These are phyloP conservation scores for Drosophila atroscutellata DNA, from an alignment of 2,888 invertebrate genomes.

Conservation along the genomic window DNA sequence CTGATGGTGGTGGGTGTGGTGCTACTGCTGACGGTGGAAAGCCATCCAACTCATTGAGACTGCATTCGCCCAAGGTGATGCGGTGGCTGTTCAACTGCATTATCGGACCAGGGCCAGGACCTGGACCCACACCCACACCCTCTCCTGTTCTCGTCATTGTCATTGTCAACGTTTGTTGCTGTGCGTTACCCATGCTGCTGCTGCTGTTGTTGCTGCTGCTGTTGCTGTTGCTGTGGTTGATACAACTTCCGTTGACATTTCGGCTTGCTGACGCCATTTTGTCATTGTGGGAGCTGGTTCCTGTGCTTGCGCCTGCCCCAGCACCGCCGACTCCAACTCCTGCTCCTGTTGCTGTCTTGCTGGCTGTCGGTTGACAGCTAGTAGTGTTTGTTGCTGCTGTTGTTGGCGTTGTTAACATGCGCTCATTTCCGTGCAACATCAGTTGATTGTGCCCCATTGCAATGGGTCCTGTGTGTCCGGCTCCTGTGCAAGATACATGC, in stretches of 20 bases:
- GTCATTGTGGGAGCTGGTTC: slow-evolving; percentile 67
- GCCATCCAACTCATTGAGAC: slow-evolving; percentile 68
- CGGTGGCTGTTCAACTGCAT: slow-evolving; percentile 62
- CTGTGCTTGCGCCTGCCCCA: slow-evolving; percentile 37
- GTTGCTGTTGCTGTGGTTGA: slow-evolving; percentile 75
- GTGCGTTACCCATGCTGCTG: slow-evolving; percentile 58
- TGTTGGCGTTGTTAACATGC: slow-evolving; percentile 84
- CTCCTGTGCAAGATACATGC: slow-evolving; percentile 37
- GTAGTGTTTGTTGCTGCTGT: slow-evolving; percentile 71
- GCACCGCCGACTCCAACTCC: slow-evolving; percentile 32
- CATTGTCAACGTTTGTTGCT: slow-evolving; percentile 39
- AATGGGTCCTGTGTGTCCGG: slow-evolving; percentile 45
- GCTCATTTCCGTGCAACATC: slow-evolving; percentile 84
- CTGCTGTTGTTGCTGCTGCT: slow-evolving; percentile 72
- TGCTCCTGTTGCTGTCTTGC: slow-evolving; percentile 39
- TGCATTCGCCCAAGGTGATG: slow-evolving; percentile 78
- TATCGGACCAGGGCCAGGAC: slow-evolving; percentile 54
- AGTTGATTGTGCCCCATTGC: slow-evolving; percentile 77
- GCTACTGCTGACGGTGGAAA: slow-evolving; percentile 50
- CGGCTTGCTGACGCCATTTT: slow-evolving; percentile 75
- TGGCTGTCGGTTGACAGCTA: slow-evolving; percentile 50
- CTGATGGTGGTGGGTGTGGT: slow-evolving; percentile 36
- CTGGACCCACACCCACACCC: slow-evolving; percentile 43
- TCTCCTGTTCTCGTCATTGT: slow-evolving; percentile 36
- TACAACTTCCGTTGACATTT: slow-evolving; percentile 78